Evolutionary conservation across 2,113 vertebrate species (phyloP).

Genomic region (Myrmecophaga tridactyla): DNA sequence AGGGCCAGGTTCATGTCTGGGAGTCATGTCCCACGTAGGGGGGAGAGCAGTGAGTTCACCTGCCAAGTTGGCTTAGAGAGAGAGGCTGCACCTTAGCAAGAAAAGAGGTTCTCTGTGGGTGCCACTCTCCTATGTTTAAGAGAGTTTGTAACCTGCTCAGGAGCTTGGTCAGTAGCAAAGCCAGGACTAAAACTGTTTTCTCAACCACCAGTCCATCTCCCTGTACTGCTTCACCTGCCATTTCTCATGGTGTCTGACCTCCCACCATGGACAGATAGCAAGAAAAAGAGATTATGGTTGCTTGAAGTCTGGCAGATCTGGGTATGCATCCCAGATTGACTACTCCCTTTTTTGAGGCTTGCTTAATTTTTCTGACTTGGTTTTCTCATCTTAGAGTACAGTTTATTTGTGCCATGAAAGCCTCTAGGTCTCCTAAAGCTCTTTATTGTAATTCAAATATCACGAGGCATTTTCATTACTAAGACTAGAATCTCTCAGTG

Average conservation of each 20-base stretch:
- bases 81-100: no score
- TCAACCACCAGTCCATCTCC: fast-evolving
- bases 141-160: not conserved
- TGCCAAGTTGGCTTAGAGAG: no score
- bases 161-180: not conserved
- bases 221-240: not conserved
- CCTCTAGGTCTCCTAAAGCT: not conserved
- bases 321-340: not conserved
- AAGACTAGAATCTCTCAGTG: not conserved
- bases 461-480: not conserved
- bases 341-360: not conserved
- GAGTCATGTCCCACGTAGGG: no score
- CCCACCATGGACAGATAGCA: not conserved
- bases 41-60: no score
- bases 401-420: not conserved
- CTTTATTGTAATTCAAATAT: not conserved
- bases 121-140: not conserved
- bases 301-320: not conserved
- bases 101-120: no score
- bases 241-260: not conserved
- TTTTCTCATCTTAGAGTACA: not conserved
- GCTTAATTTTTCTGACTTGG: not conserved
- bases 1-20: no score
- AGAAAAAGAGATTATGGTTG: not conserved
- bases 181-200: not conserved